Evolutionary conservation across 2,888 invertebrate genomes (phyloP).

Genomic region (Reticulitermes lucifugus): DNA sequence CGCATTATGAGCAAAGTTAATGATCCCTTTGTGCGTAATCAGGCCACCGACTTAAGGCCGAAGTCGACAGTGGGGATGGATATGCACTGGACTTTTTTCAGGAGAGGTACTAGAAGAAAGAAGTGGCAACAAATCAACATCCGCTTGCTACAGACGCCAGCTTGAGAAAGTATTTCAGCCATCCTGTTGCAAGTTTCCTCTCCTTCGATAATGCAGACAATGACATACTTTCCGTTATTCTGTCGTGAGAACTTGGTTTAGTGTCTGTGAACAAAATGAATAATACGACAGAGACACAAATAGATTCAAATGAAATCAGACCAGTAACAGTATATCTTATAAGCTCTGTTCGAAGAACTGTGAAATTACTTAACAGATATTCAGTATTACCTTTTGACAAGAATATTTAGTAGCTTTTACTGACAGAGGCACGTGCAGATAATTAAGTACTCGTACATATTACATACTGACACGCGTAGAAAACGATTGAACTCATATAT

Average conservation of each 20-base stretch:
- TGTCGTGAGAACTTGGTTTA: neutral
- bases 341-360: neutral
- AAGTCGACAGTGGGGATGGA: neutral
- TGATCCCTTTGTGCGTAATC: neutral
- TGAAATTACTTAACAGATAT: neutral
- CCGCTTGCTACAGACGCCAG: slow-evolving; percentile 20
- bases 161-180: slow-evolving; percentile 20
- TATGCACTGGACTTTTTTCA: neutral
- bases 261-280: slow-evolving; percentile 21
- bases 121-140: neutral
- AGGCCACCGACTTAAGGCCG: neutral
- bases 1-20: too few relatives aligned
- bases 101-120: neutral
- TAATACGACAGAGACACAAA: neutral
- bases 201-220: neutral
- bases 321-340: neutral
- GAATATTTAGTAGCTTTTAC: too few relatives aligned
- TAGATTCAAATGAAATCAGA: slow-evolving; percentile 3
- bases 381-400: too few relatives aligned
- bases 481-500: too few relatives aligned
- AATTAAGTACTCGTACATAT: too few relatives aligned
- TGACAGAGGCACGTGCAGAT: too few relatives aligned
- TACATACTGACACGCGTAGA: too few relatives aligned
- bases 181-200: slow-evolving; percentile 8
- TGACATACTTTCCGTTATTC: slow-evolving; percentile 31